Base-by-base conservation (phyloP, 2,113 vertebrate genomes). In the Paramisgurnus dabryanus region DNA sequence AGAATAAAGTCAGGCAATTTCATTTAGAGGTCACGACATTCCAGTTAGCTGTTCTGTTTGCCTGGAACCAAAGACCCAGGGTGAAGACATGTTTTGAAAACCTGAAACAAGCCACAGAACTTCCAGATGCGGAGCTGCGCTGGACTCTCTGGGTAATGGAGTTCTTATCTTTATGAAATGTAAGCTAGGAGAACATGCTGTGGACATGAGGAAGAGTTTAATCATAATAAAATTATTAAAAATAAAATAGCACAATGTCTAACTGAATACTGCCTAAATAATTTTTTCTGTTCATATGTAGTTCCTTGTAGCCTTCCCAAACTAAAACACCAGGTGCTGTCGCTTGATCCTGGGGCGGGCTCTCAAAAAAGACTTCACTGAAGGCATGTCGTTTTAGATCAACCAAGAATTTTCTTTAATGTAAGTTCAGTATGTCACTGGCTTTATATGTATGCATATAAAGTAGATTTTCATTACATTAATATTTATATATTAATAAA, bases 341-440 rank as follows among this genome's bases (percentile, higher is more conserved):
- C 92, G 9, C 98, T 98, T 64, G 97, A 98, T 89, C 97, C 96
- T 65, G 91, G 93, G 90, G 97, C 97, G 88, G 95, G 94, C 83
- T 98, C 97, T 43, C 97, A 97, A 88, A 99, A 22, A 99, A 95
- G 97, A 98, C 92, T 99, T 99, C 81, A 94, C 96, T 78, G 97
- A 99, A 89, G 96, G 97, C 90, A 97, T 96, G 4, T 90, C 98
- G 84, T 98, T 99, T 93, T 98, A 93, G 73, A 95, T 98, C 88
- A 99, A 99, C 93, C 97, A 99, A 91, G 97, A 98, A 82, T 99
- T 99, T 92, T 98, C 96, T 77, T 95, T 98, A 89, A 99, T 99
- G 97, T 98, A 94, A 97, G 95, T 80, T 80, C 80, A 60, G 0
- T 1, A n/a, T n/a, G 45, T 45, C 17, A 45, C 40, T n/a, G 50